Base-by-base conservation (phyloP, 2,888 invertebrate species). In the Heliconius charithonia region DNA sequence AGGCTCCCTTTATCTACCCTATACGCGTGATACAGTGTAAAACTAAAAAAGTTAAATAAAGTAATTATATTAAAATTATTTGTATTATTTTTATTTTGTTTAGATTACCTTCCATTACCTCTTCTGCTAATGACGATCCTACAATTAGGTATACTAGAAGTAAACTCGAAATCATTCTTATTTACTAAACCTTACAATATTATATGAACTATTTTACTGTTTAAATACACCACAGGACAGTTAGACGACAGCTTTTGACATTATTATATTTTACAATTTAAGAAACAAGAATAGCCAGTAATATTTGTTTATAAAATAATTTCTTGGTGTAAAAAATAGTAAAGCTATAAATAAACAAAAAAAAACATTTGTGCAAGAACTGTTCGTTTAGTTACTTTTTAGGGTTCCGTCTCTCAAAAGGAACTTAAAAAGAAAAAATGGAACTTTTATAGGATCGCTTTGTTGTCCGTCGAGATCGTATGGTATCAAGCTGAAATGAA, bases 131-230 rank as follows among this genome's bases (percentile, higher is more conserved):
- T 1, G 69, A 45, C 3, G 16, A 25, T 41, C 69, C 69, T 69
- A 69, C 16, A 12, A 69, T 25, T 45, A 69, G 7, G 25, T 69
- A 69, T 45, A 16, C 25, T 69, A 69, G 25, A 25, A 45, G 16
- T 45, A 69, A 69, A 69, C 16, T 13, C 3, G 25, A 45, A 45
- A 45, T 69, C 69, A 69, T 69, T 69, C 69, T 45, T 69, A 45
- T 4, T 25, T 69, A 41, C 25, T 67, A 67, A 25, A 10, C 16
- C 25, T 25, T 25, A 69, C 41, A 45, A 69, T 16, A 25, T 45
- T 16, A 10, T 69, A 25, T 12, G 2, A 12, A 69, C 10, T 32
- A 25, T 16, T 41, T 25, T 25, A 6, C 41, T 25, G 41, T 27
- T 41, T 45, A 25, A 27, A n/a, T 22, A 25, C 1, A 45, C 25